A percentile compares a stretch with the other conserved stretches of the same genome.
Conservation (phyloP, 2,797 vertebrate genomes). For the Gobio occitaniae region DNA sequence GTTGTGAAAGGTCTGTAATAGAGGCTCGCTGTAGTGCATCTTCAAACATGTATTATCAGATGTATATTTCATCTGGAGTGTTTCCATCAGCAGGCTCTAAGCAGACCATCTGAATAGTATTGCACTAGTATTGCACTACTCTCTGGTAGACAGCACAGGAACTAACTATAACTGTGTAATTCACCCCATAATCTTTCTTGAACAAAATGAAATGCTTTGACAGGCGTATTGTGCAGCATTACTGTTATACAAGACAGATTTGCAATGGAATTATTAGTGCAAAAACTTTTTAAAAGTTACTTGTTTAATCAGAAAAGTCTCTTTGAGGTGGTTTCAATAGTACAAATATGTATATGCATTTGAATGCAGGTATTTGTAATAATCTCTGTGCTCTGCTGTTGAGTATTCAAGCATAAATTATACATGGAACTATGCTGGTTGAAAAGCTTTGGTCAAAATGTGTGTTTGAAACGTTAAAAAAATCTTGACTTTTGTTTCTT, state of each 20-base stretch:
- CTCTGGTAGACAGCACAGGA: conserved; percentile 8
- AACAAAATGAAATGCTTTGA: conserved; percentile 6
- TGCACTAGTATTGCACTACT: conserved; percentile 24
- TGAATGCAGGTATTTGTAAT: background rate
- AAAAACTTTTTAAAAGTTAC: background rate
- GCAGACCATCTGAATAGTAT: conserved; percentile 32
- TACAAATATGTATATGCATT: background rate
- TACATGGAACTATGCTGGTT: background rate
- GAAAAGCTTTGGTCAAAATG: background rate
- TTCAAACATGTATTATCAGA: background rate
- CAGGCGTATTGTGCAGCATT: background rate
- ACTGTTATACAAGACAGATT: background rate
- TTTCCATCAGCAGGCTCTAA: conserved; percentile 37
- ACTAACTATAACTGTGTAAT: conserved; percentile 13
- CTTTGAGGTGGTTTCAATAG: conserved; percentile 21
- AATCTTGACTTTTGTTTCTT: conserved; percentile 8
- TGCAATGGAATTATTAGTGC: conserved; percentile 27
- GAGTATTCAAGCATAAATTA: background rate
- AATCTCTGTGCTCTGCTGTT: conserved; percentile 1
- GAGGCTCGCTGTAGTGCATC: conserved; percentile 7
- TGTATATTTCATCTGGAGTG: background rate
- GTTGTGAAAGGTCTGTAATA: background rate
- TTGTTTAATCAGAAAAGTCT: conserved; percentile 27
- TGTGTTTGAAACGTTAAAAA: background rate
- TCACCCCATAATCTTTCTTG: background rate